Evolutionary conservation across 1,140 invertebrate genomes (phyloP), one percentile per base, ranked within the genome.

Genomic region (Oryzaephilus surinamensis): DNA sequence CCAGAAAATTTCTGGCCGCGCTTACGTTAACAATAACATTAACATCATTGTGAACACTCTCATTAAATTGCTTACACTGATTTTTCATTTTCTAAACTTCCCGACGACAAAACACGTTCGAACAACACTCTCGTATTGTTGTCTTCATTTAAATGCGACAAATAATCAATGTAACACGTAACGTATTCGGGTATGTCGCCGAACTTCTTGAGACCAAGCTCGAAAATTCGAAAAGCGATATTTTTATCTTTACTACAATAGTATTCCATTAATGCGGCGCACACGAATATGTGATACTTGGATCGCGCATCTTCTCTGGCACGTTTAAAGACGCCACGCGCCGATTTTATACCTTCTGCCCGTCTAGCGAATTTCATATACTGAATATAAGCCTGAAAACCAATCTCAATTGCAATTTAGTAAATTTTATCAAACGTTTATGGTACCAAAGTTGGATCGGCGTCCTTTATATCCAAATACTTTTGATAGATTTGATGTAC

Each of bases 201-300:
- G 65, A 93, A 98, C 61, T 95, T 96, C 64, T 99, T 99, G 10
- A 99, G 66, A 0, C 95, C 97, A 13, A 99, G 69, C 65, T 99
- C 95, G 66, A 99, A 99, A 51, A 99, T 98, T 48, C 93, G 79
- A 58, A 97, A 94, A 1, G 96, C 95, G 36, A 99, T 91, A 60
- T 92, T 93, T 65, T 97, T 95, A 64, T 99, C 95, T 72, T 99
- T 99, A 34, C 88, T 97, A 60, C 94, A 98, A 58, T 97, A 98
- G 64, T 99, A 99, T 68, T 99, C 97, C 92, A 99, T 98, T 0
- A 97, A 67, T 1, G 95, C 93, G 10, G 95, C 94, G 1, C 93
- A 84, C 2, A 97, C 91, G 59, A 87, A 99, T 24, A 98, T 84
- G 60, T 99, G 93, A 64, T 91, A 90, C 19, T 77, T 80, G 1